These are phyloP conservation scores for Pelagia noctiluca DNA, from an alignment of 30 jellyfish, hydroid and myxozoan genomes.

Conservation along the genomic window DNA sequence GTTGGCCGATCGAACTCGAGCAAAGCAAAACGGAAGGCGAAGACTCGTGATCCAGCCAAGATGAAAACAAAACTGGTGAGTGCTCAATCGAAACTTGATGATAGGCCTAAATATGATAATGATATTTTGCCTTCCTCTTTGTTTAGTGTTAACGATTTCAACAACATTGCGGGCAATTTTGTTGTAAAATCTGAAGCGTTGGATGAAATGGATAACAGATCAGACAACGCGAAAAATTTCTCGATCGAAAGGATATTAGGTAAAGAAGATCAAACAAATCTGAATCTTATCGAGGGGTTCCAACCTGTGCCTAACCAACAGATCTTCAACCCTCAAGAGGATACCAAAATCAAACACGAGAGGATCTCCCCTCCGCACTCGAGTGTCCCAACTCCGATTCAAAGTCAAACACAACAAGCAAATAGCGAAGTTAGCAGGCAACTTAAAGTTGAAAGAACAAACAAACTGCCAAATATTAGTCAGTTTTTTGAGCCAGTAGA, in stretches of 20 bases:
- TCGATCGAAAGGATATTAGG: conserved; percentile 66
- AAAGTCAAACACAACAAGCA: conserved; percentile 6
- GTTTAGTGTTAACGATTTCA: conserved; percentile 38
- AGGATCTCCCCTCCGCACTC: conserved; percentile 39
- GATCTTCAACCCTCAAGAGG: conserved; percentile 1
- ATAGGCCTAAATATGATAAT: conserved; percentile 13
- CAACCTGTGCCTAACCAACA: neutral
- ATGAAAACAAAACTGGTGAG: conserved; percentile 66
- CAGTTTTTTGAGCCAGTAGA: conserved; percentile 89
- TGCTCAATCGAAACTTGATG: conserved; percentile 31
- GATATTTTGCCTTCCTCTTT: conserved; percentile 41
- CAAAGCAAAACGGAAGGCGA: conserved; percentile 28
- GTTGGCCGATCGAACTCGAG: neutral
- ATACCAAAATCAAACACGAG: conserved; percentile 55
- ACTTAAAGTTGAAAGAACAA: conserved; percentile 19
- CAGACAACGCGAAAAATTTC: conserved; percentile 73
- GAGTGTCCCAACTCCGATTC: too few species aligned
- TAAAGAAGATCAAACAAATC: conserved; percentile 49
- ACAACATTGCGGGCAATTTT: neutral
- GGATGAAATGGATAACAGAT: conserved; percentile 67
- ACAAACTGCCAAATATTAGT: conserved; percentile 78
- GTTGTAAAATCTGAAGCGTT: conserved; percentile 40
- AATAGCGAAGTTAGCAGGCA: conserved; percentile 7
- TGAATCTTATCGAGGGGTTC: too few species aligned
- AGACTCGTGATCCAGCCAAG: conserved; percentile 26